phyloP scores from a whole-genome alignment of 1,140 invertebrate species.

The Nephotettix cincticeps region DNA sequence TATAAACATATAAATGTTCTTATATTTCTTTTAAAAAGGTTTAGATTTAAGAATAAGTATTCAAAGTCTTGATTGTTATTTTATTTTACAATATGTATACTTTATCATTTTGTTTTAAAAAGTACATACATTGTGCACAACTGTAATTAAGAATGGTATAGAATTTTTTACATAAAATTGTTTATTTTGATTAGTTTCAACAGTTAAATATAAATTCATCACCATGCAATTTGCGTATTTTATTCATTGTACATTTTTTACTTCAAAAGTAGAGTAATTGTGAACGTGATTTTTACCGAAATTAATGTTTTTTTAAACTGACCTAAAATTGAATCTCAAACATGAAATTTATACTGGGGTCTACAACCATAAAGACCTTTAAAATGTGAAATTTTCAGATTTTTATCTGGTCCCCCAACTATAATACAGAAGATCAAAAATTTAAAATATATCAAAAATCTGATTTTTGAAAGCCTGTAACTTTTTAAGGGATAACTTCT shows the following conservation, averaged over 20 bases:
- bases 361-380: not conserved
- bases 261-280: not conserved
- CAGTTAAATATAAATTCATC: too few relatives aligned
- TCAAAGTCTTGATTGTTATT: too few relatives aligned
- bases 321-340: not conserved
- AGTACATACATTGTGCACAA: too few relatives aligned
- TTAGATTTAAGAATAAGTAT: too few relatives aligned
- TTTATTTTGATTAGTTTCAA: too few relatives aligned
- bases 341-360: not conserved
- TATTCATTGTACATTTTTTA: not conserved
- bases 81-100: too few relatives aligned
- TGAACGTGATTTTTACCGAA: not conserved
- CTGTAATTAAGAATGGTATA: too few relatives aligned
- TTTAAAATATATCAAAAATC: not conserved
- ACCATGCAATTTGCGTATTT: too few relatives aligned
- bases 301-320: conserved; percentile 6
- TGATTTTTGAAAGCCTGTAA: not conserved
- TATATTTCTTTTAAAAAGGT: too few relatives aligned
- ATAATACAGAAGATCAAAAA: not conserved
- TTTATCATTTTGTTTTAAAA: too few relatives aligned
- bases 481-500: not conserved
- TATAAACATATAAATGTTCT: not conserved
- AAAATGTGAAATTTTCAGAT: not conserved
- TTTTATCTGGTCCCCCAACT: not conserved
- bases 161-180: too few relatives aligned